Evolutionary conservation across 2,797 vertebrate genomes (phyloP), one percentile per base, ranked within the genome.

Genomic region (Meriones psammophilus): DNA sequence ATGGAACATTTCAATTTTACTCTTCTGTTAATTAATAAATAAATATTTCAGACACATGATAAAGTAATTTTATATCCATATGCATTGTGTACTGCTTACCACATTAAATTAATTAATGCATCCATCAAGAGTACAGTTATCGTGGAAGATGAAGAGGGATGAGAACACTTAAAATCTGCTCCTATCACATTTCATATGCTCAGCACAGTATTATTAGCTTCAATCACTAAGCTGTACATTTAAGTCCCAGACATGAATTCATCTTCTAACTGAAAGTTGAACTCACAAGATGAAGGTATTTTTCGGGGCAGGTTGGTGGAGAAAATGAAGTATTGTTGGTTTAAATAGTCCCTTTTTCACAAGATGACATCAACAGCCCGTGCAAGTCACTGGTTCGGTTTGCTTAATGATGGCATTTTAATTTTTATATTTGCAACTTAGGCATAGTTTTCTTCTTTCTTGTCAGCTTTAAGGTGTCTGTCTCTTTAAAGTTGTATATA

Each of bases 351-450:
- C 2, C 26, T 80, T n/a, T 89, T 80, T 39, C 60, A 77, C 46
- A 62, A 56, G 56, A 68, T 3, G 20, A 92, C 91, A 89, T 58
- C 42, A 87, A 87, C 12, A 20, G 18, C 30, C 81, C 85, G 46
- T 76, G 91, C 30, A 78, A 92, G 89, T 87, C 77, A 84, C 14
- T 36, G 18, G 46, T 36, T 95, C 71, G 15, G 22, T 88, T 94
- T 74, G 9, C 17, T 78, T 54, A 91, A 62, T 92, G 89, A 89
- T 89, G 90, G 42, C 69, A 89, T 91, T 97, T 97, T 80, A 54
- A 96, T 93, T 94, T 64, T 84, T 93, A 80, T 93, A 76, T 91
- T 92, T 95, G 92, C 30, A 14, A 95, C 42, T 42, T 91, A 39
- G 56, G 4, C 28, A 85, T 89, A 36, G 30, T 20, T 68, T 68